Conservation (phyloP, 2,797 vertebrate genomes). For the Alcedo quadribrachys region DNA sequence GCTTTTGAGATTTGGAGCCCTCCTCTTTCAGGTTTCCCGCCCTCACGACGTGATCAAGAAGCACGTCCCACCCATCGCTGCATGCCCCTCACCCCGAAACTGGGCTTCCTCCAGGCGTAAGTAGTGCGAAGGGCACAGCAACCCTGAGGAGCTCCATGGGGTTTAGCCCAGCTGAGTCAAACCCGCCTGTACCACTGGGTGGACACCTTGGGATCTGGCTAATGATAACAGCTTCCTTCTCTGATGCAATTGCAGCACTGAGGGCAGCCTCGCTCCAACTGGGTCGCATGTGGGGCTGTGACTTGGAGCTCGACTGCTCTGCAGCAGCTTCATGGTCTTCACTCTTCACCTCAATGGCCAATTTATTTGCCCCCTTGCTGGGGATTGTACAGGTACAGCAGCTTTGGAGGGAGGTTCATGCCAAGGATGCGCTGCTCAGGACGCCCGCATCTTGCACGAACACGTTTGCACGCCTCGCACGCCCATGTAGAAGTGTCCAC, state of each 20-base stretch:
- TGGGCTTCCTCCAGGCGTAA: background rate
- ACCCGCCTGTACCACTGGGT: background rate
- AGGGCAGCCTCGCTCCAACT: background rate
- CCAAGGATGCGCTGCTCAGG: background rate
- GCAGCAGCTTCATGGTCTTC: background rate
- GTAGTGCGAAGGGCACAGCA: background rate
- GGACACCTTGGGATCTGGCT: background rate
- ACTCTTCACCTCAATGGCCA: background rate
- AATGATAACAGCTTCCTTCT: background rate
- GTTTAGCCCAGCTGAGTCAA: background rate
- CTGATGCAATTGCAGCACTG: rapidly evolving
- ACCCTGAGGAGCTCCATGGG: rapidly evolving
- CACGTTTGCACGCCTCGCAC: background rate
- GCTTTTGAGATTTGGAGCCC: conserved; percentile 31
- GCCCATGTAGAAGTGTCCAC: background rate
- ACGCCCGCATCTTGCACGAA: rapidly evolving
- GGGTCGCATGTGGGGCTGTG: rapidly evolving
- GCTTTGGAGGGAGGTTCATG: rapidly evolving
- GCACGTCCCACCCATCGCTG: background rate
- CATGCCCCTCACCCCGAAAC: background rate
- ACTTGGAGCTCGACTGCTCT: background rate
- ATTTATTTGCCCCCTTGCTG: background rate
- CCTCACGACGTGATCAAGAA: background rate
- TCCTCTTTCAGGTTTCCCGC: conserved; percentile 10
- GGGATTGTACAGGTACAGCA: rapidly evolving